These are phyloP conservation scores for Trichogramma dendrolimi DNA, from an alignment of 2,888 invertebrate species.

Conservation along the genomic window DNA sequence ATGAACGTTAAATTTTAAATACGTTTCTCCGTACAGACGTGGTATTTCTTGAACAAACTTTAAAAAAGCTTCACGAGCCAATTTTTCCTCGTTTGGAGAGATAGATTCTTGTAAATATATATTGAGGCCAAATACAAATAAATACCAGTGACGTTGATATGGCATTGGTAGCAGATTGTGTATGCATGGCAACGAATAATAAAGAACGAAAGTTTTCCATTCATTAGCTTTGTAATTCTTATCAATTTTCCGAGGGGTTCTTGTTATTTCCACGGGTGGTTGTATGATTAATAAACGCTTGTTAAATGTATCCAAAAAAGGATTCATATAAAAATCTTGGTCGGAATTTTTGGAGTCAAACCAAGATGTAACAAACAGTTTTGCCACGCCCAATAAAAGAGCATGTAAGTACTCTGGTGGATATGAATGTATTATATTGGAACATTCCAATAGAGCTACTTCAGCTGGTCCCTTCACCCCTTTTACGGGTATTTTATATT, in stretches of 20 bases:
- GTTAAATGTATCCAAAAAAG: conserved; percentile 10
- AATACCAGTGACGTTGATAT: conserved; percentile 23
- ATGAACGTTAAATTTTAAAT: conserved; percentile 22
- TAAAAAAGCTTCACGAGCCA: conserved; percentile 8
- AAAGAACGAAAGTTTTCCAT: conserved; percentile 25
- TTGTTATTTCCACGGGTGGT: conserved; percentile 22
- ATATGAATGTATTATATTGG: conserved; percentile 25
- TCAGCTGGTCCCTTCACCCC: conserved; percentile 23
- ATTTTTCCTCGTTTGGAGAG: conserved; percentile 3
- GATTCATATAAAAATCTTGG: conserved; percentile 15
- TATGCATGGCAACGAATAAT: conserved; percentile 26
- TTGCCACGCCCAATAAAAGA: conserved; percentile 22
- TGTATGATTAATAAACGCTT: conserved; percentile 8
- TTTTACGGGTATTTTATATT: conserved; percentile 6
- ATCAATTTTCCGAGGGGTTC: conserved; percentile 5
- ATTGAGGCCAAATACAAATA: conserved; percentile 19
- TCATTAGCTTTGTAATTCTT: conserved; percentile 26
- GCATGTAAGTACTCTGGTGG: conserved; percentile 29
- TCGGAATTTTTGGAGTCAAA: conserved; percentile 12
- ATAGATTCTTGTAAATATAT: conserved; percentile 9
- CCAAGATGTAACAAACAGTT: conserved; percentile 17
- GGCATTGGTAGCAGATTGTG: conserved; percentile 10
- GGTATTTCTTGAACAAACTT: conserved; percentile 13
- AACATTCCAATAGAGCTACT: conserved; percentile 12
- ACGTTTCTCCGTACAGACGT: conserved; percentile 13